These are phyloP conservation scores for Limnephilus auricula DNA, from an alignment of 2,888 invertebrate genomes.

Conservation along the genomic window DNA sequence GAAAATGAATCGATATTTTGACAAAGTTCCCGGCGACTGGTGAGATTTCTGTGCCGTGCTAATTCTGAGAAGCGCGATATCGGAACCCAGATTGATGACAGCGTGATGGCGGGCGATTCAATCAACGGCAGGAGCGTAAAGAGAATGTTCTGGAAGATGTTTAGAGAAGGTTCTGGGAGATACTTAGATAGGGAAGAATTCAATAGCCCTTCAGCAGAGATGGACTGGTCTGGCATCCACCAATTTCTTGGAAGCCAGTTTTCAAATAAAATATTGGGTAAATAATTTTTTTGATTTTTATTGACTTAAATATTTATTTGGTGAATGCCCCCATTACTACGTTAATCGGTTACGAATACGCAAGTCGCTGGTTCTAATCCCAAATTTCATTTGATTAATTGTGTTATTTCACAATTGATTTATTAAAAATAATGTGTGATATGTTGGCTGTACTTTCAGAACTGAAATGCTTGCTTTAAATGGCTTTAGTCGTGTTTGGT, in stretches of 20 bases:
- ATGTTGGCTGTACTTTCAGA: too few relatives aligned
- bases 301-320: too few relatives aligned
- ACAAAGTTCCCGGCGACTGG: neutral
- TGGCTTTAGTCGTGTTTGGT: too few relatives aligned
- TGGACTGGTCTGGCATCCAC: neutral
- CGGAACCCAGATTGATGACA: slow-evolving; percentile 61
- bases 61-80: slow-evolving; percentile 34
- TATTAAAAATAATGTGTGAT: too few relatives aligned
- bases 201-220: neutral
- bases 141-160: slow-evolving; percentile 57
- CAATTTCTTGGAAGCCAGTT: neutral
- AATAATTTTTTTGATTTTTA: too few relatives aligned
- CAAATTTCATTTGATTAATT: too few relatives aligned
- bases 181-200: slow-evolving; percentile 50
- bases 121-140: slow-evolving; percentile 57
- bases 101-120: slow-evolving; percentile 64
- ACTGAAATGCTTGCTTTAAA: too few relatives aligned
- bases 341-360: too few relatives aligned
- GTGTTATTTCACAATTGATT: too few relatives aligned
- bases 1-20: neutral
- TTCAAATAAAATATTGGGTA: neutral
- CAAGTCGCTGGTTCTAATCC: too few relatives aligned
- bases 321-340: neutral
- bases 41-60: slow-evolving; percentile 25
- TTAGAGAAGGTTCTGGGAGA: slow-evolving; percentile 37